Conservation (phyloP, 2,888 invertebrate genomes). For the Kryphioiulus occultus region DNA sequence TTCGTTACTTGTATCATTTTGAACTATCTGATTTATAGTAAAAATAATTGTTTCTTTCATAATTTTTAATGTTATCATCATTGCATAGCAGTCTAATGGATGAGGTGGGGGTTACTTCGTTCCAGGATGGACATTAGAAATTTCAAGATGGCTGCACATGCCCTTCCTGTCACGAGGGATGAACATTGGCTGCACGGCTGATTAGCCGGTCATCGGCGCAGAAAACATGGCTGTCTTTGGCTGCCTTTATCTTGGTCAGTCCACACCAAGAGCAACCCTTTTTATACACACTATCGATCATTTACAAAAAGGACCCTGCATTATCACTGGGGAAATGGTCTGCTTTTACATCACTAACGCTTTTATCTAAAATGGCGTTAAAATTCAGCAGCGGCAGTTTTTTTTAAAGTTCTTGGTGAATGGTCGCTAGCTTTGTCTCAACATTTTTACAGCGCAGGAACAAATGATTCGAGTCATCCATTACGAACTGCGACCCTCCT, state of each 20-base stretch:
- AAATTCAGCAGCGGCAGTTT: not conserved
- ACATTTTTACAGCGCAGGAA: not conserved
- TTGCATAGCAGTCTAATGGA: too few species aligned
- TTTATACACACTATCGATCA: not conserved
- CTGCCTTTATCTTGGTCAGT: not conserved
- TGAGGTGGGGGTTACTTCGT: too few species aligned
- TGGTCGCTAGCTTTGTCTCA: not conserved
- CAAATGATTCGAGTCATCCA: conserved; percentile 5
- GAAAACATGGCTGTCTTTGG: not conserved
- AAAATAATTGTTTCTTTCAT: too few species aligned
- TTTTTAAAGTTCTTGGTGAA: not conserved
- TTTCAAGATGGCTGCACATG: not conserved
- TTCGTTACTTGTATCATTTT: too few species aligned
- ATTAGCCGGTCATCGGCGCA: not conserved
- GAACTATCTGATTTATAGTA: too few species aligned
- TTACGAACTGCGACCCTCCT: not conserved
- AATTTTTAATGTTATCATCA: too few species aligned
- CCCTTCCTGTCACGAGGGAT: not conserved
- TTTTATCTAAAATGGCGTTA: not conserved
- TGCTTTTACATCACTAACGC: not conserved
- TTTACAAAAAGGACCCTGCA: not conserved
- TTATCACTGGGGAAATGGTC: not conserved
- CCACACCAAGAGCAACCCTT: not conserved
- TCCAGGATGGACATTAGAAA: not conserved
- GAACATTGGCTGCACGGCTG: not conserved